These are phyloP conservation scores for Auanema freiburgensis DNA, from an alignment of 2,888 invertebrate genomes.

Conservation along the genomic window DNA sequence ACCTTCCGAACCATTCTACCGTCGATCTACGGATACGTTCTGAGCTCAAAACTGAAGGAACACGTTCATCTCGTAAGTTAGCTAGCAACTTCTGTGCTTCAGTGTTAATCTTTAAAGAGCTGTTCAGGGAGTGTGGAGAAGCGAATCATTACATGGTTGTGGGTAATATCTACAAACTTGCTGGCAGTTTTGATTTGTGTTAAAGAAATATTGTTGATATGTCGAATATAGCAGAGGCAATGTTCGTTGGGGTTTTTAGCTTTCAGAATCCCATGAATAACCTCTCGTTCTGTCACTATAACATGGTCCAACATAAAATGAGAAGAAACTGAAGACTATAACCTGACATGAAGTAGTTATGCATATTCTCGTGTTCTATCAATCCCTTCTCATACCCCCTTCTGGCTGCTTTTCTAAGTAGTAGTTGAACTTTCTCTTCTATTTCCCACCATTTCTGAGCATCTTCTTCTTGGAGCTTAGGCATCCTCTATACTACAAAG, in stretches of 20 bases:
- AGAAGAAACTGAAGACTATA: no score
- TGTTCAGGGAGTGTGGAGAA: not conserved
- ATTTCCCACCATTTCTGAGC: constrained; percentile 98
- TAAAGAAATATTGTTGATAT: constrained; percentile 94
- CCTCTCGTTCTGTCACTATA: constrained; percentile 92
- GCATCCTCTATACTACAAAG: constrained; percentile 75
- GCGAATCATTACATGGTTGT: constrained; percentile 43
- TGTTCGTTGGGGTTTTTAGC: constrained; percentile 88
- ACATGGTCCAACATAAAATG: no score
- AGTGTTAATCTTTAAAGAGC: constrained; percentile 79
- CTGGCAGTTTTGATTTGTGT: constrained; percentile 91
- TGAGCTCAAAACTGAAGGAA: constrained; percentile 84
- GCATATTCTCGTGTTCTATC: constrained; percentile 88
- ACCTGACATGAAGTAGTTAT: constrained; percentile 99
- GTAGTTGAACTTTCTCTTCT: constrained; percentile 88
- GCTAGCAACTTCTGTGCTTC: constrained; percentile 87
- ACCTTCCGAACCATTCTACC: constrained; percentile 87
- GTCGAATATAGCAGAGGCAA: constrained; percentile 82
- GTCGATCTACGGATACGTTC: constrained; percentile 88
- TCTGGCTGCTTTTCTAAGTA: constrained; percentile 83
- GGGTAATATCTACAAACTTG: constrained; percentile 87
- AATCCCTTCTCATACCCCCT: constrained; percentile 82
- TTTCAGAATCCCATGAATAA: constrained; percentile 89
- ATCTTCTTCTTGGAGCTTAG: constrained; percentile 91
- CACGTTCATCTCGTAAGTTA: constrained; percentile 83